These are phyloP conservation scores for Caenorhabditis latens DNA, from an alignment of 1,140 invertebrate species.

Conservation along the genomic window DNA sequence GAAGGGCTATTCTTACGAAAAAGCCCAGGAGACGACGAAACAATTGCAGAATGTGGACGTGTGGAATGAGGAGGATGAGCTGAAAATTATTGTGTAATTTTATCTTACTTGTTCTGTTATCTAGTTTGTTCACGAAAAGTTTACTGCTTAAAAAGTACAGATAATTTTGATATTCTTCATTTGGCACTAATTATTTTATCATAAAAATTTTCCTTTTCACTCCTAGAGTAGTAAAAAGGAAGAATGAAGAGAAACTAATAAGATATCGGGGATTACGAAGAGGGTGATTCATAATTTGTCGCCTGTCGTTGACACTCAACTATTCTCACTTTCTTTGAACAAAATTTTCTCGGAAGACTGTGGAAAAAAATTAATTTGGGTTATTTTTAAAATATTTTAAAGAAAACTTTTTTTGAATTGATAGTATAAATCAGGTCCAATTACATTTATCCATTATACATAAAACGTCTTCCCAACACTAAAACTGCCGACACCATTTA, in stretches of 20 bases:
- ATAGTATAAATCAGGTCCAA: too few relatives aligned
- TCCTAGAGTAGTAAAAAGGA: too few relatives aligned
- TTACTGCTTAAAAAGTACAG: too few relatives aligned
- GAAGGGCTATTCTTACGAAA: constrained; percentile 28
- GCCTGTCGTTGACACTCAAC: constrained; percentile 6
- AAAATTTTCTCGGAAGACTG: neutral
- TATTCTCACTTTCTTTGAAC: constrained; percentile 4
- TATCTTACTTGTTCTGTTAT: too few relatives aligned
- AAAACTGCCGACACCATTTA: neutral
- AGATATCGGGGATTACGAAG: neutral
- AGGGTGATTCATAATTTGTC: constrained; percentile 1
- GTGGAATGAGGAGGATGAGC: constrained; percentile 24
- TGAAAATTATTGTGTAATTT: neutral
- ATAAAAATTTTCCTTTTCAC: neutral
- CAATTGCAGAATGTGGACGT: neutral
- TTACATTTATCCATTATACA: too few relatives aligned
- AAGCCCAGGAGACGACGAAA: constrained; percentile 4
- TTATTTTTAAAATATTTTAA: too few relatives aligned
- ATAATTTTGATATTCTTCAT: too few relatives aligned
- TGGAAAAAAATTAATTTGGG: neutral
- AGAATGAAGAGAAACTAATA: neutral
- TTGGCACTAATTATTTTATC: too few relatives aligned
- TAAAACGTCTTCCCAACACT: neutral
- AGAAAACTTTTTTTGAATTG: too few relatives aligned
- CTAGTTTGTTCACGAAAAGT: too few relatives aligned